Conservation (phyloP, 2,888 invertebrate species). For the Ypsolopha scabrella region DNA sequence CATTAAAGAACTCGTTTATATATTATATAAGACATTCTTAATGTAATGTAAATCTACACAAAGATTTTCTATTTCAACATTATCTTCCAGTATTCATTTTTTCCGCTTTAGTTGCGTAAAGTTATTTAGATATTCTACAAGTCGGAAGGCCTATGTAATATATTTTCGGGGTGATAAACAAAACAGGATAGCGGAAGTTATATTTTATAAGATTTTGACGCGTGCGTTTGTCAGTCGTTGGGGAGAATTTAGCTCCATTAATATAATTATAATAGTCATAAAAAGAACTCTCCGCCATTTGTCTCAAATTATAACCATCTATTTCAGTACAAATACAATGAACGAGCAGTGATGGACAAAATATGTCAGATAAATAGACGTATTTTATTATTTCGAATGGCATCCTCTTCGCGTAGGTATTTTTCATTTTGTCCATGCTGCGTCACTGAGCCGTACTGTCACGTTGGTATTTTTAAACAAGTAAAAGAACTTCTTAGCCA, state of each 20-base stretch:
- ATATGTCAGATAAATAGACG: too few relatives aligned
- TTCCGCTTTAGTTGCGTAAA: constrained; percentile 32
- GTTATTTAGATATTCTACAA: constrained; percentile 45
- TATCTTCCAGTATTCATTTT: constrained; percentile 29
- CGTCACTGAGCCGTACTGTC: too few relatives aligned
- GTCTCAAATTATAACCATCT: too few relatives aligned
- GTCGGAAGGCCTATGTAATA: constrained; percentile 42
- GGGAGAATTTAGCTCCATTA: too few relatives aligned
- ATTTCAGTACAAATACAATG: too few relatives aligned
- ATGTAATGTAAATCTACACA: neutral
- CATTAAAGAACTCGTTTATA: too few relatives aligned
- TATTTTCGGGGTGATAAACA: constrained; percentile 53
- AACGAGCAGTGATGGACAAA: too few relatives aligned
- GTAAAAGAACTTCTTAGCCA: constrained; percentile 15
- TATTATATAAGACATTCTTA: neutral
- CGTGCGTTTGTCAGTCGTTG: constrained; percentile 15
- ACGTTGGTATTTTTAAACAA: constrained; percentile 9
- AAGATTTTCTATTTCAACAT: constrained; percentile 5
- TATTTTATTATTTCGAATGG: too few relatives aligned
- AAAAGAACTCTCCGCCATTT: too few relatives aligned
- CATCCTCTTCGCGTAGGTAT: too few relatives aligned
- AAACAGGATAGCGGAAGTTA: constrained; percentile 41
- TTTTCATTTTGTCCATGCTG: too few relatives aligned
- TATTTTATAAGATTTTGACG: constrained; percentile 34
- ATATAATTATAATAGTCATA: neutral